Conservation (phyloP, 2,888 invertebrate species). For the Dryobotodes eremita region DNA sequence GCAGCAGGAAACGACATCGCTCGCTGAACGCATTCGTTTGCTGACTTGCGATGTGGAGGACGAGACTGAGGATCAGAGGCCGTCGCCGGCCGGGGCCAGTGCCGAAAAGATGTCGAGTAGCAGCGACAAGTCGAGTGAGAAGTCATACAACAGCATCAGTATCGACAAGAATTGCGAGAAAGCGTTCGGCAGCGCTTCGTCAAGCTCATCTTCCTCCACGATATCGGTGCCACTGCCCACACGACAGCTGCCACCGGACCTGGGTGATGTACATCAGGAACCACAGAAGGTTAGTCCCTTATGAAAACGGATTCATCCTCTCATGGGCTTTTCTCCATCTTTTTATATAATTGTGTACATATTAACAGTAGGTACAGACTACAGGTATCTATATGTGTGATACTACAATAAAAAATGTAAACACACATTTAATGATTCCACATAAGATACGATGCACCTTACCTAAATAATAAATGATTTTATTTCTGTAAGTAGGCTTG, state of each 20-base stretch:
- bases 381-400: background rate
- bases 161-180: slow-evolving; percentile 90
- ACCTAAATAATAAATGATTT: background rate
- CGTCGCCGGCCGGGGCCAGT: slow-evolving; percentile 93
- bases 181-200: slow-evolving; percentile 90
- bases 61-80: slow-evolving; percentile 88
- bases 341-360: background rate
- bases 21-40: slow-evolving; percentile 96
- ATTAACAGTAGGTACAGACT: background rate
- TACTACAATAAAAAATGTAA: background rate
- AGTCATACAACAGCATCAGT: slow-evolving; percentile 91
- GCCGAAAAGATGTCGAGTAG: slow-evolving; percentile 92
- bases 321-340: background rate
- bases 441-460: background rate
- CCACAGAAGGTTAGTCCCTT: slow-evolving; percentile 79
- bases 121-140: slow-evolving; percentile 84
- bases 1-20: slow-evolving; percentile 93
- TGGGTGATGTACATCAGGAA: slow-evolving; percentile 86
- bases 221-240: slow-evolving; percentile 80
- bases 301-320: background rate
- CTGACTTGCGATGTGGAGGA: slow-evolving; percentile 96
- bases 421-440: background rate
- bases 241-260: slow-evolving; percentile 84
- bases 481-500: too few relatives aligned
- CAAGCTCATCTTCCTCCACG: slow-evolving; percentile 87